Conservation (phyloP, 2,888 invertebrate genomes). For the Drosophila mimica region DNA sequence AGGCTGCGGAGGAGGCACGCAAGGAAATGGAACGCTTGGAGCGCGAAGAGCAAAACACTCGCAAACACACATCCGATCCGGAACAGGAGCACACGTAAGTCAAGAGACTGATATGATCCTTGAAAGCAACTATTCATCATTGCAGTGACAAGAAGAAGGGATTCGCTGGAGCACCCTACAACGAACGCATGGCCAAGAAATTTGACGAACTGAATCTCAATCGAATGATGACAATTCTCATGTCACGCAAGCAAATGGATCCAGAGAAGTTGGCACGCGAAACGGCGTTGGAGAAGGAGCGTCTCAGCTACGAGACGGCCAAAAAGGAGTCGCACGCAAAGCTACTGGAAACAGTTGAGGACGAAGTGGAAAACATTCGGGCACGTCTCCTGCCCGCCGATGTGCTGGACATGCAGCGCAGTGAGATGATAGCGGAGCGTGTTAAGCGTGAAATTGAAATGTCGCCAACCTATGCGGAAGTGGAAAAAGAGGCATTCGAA, state of each 20-base stretch:
- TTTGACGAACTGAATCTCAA: conserved; percentile 89
- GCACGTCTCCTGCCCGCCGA: conserved; percentile 85
- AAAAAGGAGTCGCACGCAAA: conserved; percentile 80
- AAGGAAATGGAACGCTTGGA: conserved; percentile 85
- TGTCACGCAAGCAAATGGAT: conserved; percentile 84
- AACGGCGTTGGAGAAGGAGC: conserved; percentile 89
- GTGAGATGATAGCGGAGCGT: conserved; percentile 77
- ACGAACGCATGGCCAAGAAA: conserved; percentile 83
- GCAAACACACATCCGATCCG: conserved; percentile 68
- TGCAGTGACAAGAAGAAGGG: conserved; percentile 2
- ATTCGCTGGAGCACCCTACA: conserved; percentile 49
- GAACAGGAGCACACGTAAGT: conserved; percentile 47
- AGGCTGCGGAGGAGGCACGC: conserved; percentile 85
- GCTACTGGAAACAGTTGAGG: conserved; percentile 71
- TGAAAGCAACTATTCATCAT: not conserved
- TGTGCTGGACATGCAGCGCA: conserved; percentile 83
- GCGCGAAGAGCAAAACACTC: conserved; percentile 61
- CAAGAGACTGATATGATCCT: rapidly evolving
- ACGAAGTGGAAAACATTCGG: conserved; percentile 82
- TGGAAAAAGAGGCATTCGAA: conserved; percentile 60
- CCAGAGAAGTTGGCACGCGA: conserved; percentile 86
- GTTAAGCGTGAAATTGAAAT: conserved; percentile 64
- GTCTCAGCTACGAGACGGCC: conserved; percentile 86
- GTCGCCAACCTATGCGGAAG: conserved; percentile 60
- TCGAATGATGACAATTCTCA: conserved; percentile 86